Base-by-base conservation (phyloP, 2,888 invertebrate species). In the Ennomos quercinarius region DNA sequence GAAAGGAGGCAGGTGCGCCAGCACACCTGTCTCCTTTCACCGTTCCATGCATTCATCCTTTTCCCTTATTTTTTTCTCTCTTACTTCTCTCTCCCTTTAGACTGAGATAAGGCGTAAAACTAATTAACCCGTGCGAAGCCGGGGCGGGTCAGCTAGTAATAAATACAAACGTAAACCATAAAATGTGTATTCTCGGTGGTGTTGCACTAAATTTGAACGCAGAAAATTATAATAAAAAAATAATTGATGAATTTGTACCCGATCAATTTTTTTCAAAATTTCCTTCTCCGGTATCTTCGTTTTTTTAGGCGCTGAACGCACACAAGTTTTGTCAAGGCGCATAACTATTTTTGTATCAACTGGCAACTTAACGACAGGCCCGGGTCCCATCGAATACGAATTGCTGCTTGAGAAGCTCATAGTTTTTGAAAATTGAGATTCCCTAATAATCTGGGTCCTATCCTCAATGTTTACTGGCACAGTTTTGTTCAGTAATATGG, bases 331-430 rank as follows among this genome's bases (percentile, higher is more conserved):
- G 40, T 71, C 81, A 43, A 81, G 9, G 40, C 80, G 79, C 90
- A 91, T 85, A 9, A 90, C 74, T 37, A 84, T 61, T 68, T 83
- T 83, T 0, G 81, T 71, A 42, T 84, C 81, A 9, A 74, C 61
- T 3, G 91, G 91, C 61, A 91, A 66, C 59, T 80, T 85, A 8
- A 89, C 69, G 8, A 89, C 83, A 0, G 89, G 87, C 0, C 86
- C 83, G 0, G 89, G 87, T 0, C 86, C 87, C 36, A 73, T 63
- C 35, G 79, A 70, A 38, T 66, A 68, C 2, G 70, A 68, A 45
- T 75, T 75, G 43, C 64, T 53, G 27, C 59, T 65, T 27, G 61
- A 53, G 9, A 56, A 59, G 9, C 47, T 13, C 13, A 52, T 43
- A 8, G 45, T 58, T 46, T 64, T 64, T 10, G 64, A 68, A 50